phyloP scores from a whole-genome alignment of 1,140 invertebrate genomes.

The Rhopalosiphum maidis region DNA sequence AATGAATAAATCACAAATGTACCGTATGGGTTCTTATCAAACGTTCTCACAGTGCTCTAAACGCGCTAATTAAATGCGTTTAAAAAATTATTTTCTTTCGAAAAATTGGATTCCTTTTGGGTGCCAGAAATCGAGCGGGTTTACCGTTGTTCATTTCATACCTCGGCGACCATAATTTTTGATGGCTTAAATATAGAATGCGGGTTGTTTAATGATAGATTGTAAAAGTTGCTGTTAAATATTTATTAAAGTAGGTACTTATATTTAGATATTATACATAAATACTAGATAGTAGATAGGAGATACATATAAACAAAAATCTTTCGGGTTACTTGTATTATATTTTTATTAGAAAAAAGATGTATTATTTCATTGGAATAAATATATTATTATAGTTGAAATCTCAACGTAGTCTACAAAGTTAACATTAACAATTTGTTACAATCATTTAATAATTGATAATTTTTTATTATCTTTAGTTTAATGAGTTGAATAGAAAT shows the following conservation, averaged over 20 bases:
- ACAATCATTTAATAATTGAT: neutral
- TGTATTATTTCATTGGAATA: neutral
- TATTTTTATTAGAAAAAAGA: neutral
- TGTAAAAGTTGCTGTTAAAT: neutral
- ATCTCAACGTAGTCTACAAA: neutral
- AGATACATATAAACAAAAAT: neutral
- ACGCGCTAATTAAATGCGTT: neutral
- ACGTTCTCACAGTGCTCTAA: neutral
- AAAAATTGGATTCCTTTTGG: neutral
- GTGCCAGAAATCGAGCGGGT: neutral
- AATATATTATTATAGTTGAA: neutral
- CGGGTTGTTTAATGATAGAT: conserved; percentile 20
- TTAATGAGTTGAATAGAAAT: neutral
- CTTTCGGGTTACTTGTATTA: neutral
- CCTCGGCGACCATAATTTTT: neutral
- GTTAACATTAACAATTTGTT: neutral
- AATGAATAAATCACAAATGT: conserved; percentile 13
- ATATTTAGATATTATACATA: no score
- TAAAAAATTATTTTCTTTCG: neutral
- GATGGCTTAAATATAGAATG: neutral
- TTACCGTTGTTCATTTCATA: conserved; percentile 19
- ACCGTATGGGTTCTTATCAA: conserved; percentile 6
- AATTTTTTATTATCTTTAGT: neutral
- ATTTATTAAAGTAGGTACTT: neutral
- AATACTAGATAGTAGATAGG: no score